Evolutionary conservation across 2,797 vertebrate species (phyloP).

Genomic region (Glyptemys insculpta): DNA sequence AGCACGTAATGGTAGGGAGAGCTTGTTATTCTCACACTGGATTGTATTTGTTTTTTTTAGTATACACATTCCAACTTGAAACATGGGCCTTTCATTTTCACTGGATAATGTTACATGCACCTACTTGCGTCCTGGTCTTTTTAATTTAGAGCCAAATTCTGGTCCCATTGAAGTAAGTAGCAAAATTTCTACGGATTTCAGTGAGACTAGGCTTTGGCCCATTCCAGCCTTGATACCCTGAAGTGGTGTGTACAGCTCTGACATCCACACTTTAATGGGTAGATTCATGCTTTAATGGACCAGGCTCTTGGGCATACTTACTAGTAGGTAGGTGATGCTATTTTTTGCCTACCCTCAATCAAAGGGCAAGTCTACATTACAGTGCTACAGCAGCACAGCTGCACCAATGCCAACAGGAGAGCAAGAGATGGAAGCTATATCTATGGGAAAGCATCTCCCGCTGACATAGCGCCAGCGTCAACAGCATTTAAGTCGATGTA

Average conservation of each 20-base stretch:
- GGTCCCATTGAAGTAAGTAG: not conserved
- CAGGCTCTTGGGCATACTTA: not conserved
- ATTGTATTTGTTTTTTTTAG: rapidly evolving
- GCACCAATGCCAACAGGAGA: no score
- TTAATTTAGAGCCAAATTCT: not conserved
- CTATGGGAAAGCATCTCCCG: no score
- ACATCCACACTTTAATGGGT: no score
- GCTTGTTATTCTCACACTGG: no score
- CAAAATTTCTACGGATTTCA: not conserved
- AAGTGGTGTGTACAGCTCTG: not conserved
- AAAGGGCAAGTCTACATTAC: no score
- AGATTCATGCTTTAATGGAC: not conserved
- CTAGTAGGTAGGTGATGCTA: not conserved
- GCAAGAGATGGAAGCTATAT: no score
- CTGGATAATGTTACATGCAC: not conserved
- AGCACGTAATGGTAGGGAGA: not conserved
- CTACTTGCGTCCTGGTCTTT: not conserved
- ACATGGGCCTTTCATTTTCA: not conserved
- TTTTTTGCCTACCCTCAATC: not conserved
- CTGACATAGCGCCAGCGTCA: no score
- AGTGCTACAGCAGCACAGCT: no score
- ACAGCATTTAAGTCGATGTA: no score
- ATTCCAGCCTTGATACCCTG: not conserved
- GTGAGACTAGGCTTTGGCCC: not conserved
- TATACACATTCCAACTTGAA: not conserved